Base-by-base conservation (phyloP, 2,113 vertebrate genomes). In the Muntiacus reevesi region DNA sequence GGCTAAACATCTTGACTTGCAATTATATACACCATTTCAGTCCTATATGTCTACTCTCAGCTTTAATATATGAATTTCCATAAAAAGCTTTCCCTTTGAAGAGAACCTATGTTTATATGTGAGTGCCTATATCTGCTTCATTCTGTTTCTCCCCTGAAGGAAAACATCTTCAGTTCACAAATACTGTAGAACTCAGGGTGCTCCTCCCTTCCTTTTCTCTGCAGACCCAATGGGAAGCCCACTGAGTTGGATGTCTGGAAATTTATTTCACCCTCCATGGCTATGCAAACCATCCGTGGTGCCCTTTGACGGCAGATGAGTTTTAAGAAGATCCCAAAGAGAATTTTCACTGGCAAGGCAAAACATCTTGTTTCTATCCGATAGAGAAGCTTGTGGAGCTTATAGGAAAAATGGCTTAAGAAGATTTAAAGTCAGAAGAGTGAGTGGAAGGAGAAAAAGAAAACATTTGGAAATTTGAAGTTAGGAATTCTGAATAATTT, bases 241-340 rank as follows among this genome's bases (percentile, higher is more conserved):
- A 0, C 2, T 0, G 33, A 82, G 27, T 0, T 2, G 90, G n/a
- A 60, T 2, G 50, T 89, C 33, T 86, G 96, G 94, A 98, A 96
- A 83, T 67, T 81, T 14, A 97, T 96, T 98, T 85, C 57, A 97
- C 87, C 96, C 87, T 97, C 25, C 6, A 0, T 67, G 57, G 52
- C 62, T 92, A 15, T 87, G 85, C 30, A 27, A 74, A 84, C 92
- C 83, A 89, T 59, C 92, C 91, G 30, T 7, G 85, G 91, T 27
- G 55, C 52, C 47, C 95, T 96, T 95, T 95, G 96, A 97, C 76
- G 96, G 47, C 7, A 0, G 84, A 33, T 13, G 1, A 87, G 91
- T 94, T 98, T 50, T 59, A 94, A 94, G 96, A 86, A 79, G 92
- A 64, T 79, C 85, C 74, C 13, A 74, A 71, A 62, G 62, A 88